Evolutionary conservation across 2,797 vertebrate genomes (phyloP).

Genomic region (Protosalanx chinensis): DNA sequence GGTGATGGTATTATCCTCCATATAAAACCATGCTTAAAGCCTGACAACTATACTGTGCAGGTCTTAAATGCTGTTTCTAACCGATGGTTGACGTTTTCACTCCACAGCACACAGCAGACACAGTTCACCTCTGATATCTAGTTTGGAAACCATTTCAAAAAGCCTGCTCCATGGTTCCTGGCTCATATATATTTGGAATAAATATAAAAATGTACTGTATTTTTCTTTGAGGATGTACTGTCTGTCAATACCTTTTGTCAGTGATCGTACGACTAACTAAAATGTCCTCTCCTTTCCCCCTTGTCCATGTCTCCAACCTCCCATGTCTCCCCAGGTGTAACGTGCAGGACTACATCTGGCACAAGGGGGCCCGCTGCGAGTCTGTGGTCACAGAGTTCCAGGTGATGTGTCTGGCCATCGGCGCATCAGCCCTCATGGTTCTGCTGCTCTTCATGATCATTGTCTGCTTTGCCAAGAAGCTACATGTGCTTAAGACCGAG

Average conservation of each 20-base stretch:
- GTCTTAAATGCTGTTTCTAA: neutral
- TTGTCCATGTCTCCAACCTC: constrained; percentile 19
- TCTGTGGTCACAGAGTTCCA: constrained; percentile 96
- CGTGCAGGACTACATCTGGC: constrained; percentile 96
- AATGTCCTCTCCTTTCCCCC: constrained; percentile 36
- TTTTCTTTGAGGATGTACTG: neutral
- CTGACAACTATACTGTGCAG: neutral
- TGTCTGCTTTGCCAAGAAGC: constrained; percentile 97
- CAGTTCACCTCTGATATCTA: neutral
- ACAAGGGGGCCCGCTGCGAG: constrained; percentile 91
- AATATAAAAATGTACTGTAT: constrained; percentile 13
- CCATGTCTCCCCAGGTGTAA: constrained; percentile 79
- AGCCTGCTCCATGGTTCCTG: neutral
- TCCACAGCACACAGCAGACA: no score
- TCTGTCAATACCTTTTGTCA: neutral
- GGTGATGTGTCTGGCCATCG: constrained; percentile 92
- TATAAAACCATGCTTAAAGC: constrained; percentile 1
- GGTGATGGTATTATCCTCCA: constrained; percentile 21
- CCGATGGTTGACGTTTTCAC: neutral
- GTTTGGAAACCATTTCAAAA: neutral
- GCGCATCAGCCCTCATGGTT: constrained; percentile 85
- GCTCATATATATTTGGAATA: constrained; percentile 14
- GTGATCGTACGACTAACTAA: neutral
- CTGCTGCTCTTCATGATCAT: constrained; percentile 97
- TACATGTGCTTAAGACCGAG: constrained; percentile 94